phyloP scores from a whole-genome alignment of 2,113 vertebrate species.

The Acanthisitta chloris region DNA sequence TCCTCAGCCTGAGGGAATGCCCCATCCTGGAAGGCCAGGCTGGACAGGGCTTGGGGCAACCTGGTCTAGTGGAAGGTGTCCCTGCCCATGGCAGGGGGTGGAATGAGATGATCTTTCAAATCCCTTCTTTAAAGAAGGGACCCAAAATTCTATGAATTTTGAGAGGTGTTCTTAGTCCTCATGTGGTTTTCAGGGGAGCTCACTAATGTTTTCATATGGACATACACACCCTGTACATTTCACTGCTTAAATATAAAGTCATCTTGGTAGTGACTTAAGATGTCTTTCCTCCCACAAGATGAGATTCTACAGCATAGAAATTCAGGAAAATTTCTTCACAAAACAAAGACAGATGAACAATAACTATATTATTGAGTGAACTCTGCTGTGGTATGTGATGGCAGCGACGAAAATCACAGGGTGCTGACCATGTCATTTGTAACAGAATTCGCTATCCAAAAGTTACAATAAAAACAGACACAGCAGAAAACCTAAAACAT shows the following conservation, averaged over 20 bases:
- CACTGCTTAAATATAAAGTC: not conserved
- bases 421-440: accelerated
- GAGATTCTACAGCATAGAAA: not conserved
- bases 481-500: not conserved
- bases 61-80: not conserved
- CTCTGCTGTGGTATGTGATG: not conserved
- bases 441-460: not conserved
- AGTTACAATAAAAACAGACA: not conserved
- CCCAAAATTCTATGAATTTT: too few species aligned
- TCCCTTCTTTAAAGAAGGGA: too few species aligned
- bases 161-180: not conserved
- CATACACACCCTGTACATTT: not conserved
- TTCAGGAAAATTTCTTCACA: not conserved
- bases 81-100: not conserved
- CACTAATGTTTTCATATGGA: not conserved
- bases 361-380: not conserved
- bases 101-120: not conserved
- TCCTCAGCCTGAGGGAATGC: not conserved
- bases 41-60: not conserved
- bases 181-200: too few species aligned
- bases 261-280: not conserved
- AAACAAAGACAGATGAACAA: not conserved
- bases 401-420: not conserved
- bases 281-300: not conserved
- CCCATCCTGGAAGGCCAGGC: not conserved